A percentile compares a stretch with the other conserved stretches of the same genome.
These are phyloP conservation scores for Oceanodroma tethys DNA, from an alignment of 2,113 vertebrate species.

Conservation along the genomic window DNA sequence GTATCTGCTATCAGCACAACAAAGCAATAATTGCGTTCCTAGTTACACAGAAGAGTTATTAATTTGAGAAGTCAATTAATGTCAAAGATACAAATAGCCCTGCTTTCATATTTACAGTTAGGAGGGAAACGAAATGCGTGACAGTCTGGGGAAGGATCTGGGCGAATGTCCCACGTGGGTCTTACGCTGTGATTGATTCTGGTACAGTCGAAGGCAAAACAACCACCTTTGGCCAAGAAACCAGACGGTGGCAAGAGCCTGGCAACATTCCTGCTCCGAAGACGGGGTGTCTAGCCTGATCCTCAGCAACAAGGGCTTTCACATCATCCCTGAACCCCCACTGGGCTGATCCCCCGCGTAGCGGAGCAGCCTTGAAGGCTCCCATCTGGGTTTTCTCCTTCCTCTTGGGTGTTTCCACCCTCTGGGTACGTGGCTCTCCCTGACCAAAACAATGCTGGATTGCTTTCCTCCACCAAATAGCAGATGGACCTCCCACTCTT, in stretches of 20 bases:
- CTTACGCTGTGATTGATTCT: background rate
- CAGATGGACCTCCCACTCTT: accelerated
- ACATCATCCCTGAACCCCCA: background rate
- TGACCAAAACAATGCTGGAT: background rate
- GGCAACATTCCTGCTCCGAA: background rate
- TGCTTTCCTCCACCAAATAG: background rate
- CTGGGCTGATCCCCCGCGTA: background rate
- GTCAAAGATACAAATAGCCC: slow-evolving; percentile 50
- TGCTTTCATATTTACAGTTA: slow-evolving; percentile 32
- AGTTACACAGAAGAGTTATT: slow-evolving; percentile 56
- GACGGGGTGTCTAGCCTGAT: background rate
- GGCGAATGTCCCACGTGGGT: background rate
- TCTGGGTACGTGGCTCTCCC: background rate
- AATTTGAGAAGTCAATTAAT: slow-evolving; percentile 51
- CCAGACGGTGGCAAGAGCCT: background rate
- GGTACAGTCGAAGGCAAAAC: background rate
- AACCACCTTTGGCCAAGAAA: background rate
- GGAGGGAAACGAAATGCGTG: background rate
- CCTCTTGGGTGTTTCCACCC: background rate
- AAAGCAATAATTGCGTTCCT: slow-evolving; percentile 35
- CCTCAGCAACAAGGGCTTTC: background rate
- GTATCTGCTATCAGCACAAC: slow-evolving; percentile 3
- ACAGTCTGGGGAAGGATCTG: background rate
- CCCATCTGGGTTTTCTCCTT: background rate
- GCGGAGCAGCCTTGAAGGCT: background rate